Percentiles rank a stretch among this genome's conserved stretches.
Evolutionary conservation across 2,113 vertebrate genomes (phyloP).

Genomic region (Vanacampus margaritifer): DNA sequence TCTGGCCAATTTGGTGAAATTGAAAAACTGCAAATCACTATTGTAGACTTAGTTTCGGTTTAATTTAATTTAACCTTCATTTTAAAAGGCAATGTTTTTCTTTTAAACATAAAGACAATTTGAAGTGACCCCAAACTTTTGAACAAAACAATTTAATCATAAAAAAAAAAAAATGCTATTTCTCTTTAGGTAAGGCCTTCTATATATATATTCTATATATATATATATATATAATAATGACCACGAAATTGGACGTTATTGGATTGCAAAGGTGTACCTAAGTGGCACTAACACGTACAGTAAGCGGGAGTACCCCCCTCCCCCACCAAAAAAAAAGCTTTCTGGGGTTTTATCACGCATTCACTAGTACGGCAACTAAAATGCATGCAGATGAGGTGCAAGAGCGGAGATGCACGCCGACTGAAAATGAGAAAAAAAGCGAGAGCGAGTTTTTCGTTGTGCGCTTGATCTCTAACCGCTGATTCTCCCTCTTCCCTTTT

Average conservation of each 20-base stretch:
- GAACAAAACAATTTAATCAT: too few species aligned
- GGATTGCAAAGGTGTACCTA: background rate
- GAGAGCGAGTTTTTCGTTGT: background rate
- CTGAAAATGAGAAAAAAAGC: background rate
- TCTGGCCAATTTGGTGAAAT: too few species aligned
- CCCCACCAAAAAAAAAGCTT: background rate
- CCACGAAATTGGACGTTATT: background rate
- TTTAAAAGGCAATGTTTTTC: too few species aligned
- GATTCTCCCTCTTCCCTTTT: conserved; percentile 55
- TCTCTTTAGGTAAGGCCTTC: too few species aligned
- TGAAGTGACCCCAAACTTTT: too few species aligned
- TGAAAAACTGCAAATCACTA: too few species aligned
- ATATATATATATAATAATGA: too few species aligned
- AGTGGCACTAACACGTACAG: background rate
- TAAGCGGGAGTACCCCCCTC: background rate
- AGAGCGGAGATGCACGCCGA: conserved; percentile 43
- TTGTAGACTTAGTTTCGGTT: too few species aligned
- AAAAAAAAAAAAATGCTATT: too few species aligned
- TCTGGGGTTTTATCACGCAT: background rate
- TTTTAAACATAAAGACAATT: too few species aligned
- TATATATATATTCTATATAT: too few species aligned
- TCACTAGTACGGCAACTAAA: background rate
- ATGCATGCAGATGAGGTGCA: conserved; percentile 39
- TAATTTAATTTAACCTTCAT: too few species aligned
- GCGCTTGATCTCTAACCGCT: conserved; percentile 64